Evolutionary conservation across 1,140 invertebrate species (phyloP).

Genomic region (Microplitis mediator): DNA sequence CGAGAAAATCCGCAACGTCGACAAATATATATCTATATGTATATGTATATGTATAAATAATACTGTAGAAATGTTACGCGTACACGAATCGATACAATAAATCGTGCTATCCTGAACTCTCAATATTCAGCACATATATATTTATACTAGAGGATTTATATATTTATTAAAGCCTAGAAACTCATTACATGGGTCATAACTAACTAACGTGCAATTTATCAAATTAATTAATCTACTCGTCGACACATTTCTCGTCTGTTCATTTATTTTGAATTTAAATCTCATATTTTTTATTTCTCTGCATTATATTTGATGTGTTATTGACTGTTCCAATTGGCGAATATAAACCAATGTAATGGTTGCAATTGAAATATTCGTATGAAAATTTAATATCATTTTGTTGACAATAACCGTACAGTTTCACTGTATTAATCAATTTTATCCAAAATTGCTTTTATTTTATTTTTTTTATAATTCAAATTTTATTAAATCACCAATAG

Average conservation of each 20-base stretch:
- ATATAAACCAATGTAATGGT: too few relatives aligned
- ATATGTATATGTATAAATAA: neutral
- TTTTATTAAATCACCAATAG: too few relatives aligned
- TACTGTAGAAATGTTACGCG: conserved; percentile 1
- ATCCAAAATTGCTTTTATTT: too few relatives aligned
- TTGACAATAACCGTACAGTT: too few relatives aligned
- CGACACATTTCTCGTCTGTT: neutral
- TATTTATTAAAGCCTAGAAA: neutral
- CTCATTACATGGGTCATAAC: neutral
- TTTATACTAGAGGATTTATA: conserved; percentile 1
- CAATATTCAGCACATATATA: conserved; percentile 9
- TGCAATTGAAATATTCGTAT: too few relatives aligned
- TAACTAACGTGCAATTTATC: conserved; percentile 3
- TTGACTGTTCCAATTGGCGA: too few relatives aligned
- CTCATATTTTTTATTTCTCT: neutral
- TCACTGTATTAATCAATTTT: too few relatives aligned
- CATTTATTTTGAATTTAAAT: neutral
- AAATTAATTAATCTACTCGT: neutral
- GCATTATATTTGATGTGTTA: neutral
- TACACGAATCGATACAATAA: conserved; percentile 15
- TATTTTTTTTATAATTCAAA: too few relatives aligned
- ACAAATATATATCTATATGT: conserved; percentile 13
- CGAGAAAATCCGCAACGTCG: conserved; percentile 19
- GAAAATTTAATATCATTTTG: too few relatives aligned
- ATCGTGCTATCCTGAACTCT: conserved; percentile 10